A percentile compares a stretch with the other conserved stretches of the same genome.
Evolutionary conservation across 2,113 vertebrate species (phyloP).

Genomic region (Catagonus wagneri): DNA sequence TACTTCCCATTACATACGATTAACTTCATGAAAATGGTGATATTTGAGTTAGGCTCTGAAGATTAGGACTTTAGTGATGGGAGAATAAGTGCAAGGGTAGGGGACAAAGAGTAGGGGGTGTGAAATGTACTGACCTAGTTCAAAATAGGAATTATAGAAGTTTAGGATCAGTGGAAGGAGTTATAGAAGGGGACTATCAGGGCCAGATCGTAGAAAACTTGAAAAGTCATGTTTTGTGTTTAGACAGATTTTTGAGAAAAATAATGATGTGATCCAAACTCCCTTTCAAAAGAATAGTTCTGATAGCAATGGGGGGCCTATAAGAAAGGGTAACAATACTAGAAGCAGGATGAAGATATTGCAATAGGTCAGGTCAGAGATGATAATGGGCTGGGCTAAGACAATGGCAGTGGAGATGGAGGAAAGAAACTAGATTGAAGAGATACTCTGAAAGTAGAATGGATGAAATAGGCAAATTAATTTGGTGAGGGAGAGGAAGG

Average conservation of each 20-base stretch:
- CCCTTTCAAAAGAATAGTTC: background rate
- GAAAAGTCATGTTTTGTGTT: background rate
- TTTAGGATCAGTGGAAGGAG: background rate
- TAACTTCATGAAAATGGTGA: background rate
- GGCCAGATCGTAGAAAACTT: background rate
- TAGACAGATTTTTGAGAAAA: constrained; percentile 6
- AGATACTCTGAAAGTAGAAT: background rate
- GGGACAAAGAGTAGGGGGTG: background rate
- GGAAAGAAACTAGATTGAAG: background rate
- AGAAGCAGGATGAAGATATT: background rate
- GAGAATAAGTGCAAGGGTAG: background rate
- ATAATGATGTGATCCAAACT: background rate
- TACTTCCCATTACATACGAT: background rate
- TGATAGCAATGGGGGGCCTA: background rate
- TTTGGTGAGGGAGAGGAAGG: background rate
- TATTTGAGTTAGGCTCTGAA: background rate
- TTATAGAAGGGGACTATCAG: background rate
- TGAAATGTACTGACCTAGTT: background rate
- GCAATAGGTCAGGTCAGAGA: background rate
- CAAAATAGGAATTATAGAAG: background rate
- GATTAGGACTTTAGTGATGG: background rate
- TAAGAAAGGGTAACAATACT: background rate
- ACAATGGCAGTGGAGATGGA: background rate
- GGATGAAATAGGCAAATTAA: constrained; percentile 10
- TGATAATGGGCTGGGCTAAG: background rate